A percentile compares a stretch with the other conserved stretches of the same genome.
Conservation (phyloP, 2,113 vertebrate genomes). For the Hemibagrus wyckioides region DNA sequence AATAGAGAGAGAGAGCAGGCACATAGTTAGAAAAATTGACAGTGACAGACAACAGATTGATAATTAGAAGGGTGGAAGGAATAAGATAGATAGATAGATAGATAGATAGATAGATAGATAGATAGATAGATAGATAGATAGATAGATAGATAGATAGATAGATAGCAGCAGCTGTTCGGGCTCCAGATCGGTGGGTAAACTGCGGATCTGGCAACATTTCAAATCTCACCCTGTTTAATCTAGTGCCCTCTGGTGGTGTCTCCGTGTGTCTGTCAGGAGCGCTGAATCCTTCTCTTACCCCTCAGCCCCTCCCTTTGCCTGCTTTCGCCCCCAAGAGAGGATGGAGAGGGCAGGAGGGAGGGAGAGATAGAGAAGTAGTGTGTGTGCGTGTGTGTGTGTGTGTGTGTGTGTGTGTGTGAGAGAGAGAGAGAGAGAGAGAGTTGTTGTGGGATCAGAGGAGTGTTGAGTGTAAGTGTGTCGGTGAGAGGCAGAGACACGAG, state of each 20-base stretch:
- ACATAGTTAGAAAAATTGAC: no score
- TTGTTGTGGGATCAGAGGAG: background rate
- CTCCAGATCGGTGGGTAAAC: background rate
- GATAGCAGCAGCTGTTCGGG: no score
- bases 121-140: background rate
- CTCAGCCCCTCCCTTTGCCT: conserved; percentile 50
- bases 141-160: background rate
- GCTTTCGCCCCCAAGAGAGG: conserved; percentile 50
- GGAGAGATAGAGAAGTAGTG: conserved; percentile 46
- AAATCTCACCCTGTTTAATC: background rate
- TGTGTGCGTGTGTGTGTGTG: no score
- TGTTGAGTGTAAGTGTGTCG: background rate
- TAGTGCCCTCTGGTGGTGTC: conserved; percentile 56
- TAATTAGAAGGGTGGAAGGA: no score
- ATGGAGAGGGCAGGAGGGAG: conserved; percentile 45
- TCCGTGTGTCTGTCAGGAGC: conserved; percentile 40
- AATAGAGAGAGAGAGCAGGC: no score
- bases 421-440: conserved; percentile 10
- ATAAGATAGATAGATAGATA: background rate
- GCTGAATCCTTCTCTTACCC: conserved; percentile 33
- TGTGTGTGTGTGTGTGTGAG: background rate
- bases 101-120: background rate
- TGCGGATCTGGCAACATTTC: background rate
- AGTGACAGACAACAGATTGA: no score
- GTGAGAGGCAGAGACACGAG: background rate